phyloP scores from a whole-genome alignment of 2,797 vertebrate genomes.

The Tarsius wallacei region DNA sequence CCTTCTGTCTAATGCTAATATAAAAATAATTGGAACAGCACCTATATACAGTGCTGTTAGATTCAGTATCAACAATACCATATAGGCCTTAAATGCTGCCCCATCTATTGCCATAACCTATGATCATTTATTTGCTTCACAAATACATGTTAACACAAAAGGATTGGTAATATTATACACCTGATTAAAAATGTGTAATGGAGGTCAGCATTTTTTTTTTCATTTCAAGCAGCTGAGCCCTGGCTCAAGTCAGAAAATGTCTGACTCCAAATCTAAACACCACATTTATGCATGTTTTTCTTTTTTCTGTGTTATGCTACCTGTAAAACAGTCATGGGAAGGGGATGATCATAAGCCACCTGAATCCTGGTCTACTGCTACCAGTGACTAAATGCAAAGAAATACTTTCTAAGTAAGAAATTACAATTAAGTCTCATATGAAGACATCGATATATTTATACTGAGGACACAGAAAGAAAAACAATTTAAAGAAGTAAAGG shows the following conservation, averaged over 20 bases:
- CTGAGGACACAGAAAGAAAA: conserved; percentile 62
- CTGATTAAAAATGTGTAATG: conserved; percentile 47
- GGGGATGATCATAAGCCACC: neutral
- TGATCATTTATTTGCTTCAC: conserved; percentile 46
- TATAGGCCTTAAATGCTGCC: neutral
- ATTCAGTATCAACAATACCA: neutral
- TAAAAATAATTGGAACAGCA: neutral
- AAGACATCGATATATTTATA: conserved; percentile 44
- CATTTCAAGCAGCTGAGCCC: conserved; percentile 51
- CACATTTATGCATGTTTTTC: neutral
- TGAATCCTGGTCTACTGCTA: conserved; percentile 51
- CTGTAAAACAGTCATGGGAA: conserved; percentile 62
- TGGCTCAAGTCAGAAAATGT: conserved; percentile 44
- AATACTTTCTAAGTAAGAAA: conserved; percentile 54
- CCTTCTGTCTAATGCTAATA: neutral
- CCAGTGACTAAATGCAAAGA: conserved; percentile 29
- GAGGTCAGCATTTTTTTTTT: conserved; percentile 3
- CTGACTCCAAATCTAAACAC: conserved; percentile 39
- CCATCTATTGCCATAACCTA: neutral
- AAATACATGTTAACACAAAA: conserved; percentile 21
- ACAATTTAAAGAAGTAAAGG: conserved; percentile 40
- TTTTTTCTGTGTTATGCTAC: conserved; percentile 2
- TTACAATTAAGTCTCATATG: conserved; percentile 27
- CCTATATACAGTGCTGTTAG: neutral
- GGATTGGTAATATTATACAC: neutral